Evolutionary conservation across 2,797 vertebrate species (phyloP).

Genomic region (Sebastes paucispinis): DNA sequence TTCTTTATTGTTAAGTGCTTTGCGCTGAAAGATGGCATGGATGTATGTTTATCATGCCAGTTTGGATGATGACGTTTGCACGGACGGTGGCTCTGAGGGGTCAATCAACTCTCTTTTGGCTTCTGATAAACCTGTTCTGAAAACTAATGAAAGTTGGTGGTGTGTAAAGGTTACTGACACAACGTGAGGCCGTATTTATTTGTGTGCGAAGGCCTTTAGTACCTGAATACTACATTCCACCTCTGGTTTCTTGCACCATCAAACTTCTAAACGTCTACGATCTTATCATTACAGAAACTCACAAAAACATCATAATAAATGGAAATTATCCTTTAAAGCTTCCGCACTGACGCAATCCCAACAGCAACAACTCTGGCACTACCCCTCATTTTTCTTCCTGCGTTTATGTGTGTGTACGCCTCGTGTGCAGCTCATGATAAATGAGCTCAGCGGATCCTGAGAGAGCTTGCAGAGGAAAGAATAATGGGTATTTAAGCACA

Average conservation of each 20-base stretch:
- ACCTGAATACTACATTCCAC: background rate
- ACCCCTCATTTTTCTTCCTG: constrained; percentile 55
- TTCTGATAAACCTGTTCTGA: no score
- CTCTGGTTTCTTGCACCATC: background rate
- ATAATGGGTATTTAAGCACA: constrained; percentile 84
- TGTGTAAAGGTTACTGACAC: no score
- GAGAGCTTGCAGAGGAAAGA: constrained; percentile 77
- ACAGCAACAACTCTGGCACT: constrained; percentile 28
- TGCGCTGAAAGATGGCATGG: no score
- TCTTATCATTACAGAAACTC: background rate
- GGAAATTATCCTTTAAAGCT: constrained; percentile 46
- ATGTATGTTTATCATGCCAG: no score
- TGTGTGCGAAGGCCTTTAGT: no score
- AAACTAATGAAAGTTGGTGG: no score
- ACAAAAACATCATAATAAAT: constrained; percentile 22
- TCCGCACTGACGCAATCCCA: constrained; percentile 46
- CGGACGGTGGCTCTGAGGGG: no score
- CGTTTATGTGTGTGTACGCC: constrained; percentile 43
- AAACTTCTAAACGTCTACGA: no score
- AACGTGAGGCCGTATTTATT: no score
- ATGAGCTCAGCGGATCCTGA: constrained; percentile 71
- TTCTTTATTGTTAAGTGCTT: no score
- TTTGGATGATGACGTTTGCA: no score
- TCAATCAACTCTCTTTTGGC: no score
- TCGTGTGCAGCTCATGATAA: constrained; percentile 71